Conservation (phyloP, 1,140 invertebrate genomes). For the Drosophila punjabiensis region DNA sequence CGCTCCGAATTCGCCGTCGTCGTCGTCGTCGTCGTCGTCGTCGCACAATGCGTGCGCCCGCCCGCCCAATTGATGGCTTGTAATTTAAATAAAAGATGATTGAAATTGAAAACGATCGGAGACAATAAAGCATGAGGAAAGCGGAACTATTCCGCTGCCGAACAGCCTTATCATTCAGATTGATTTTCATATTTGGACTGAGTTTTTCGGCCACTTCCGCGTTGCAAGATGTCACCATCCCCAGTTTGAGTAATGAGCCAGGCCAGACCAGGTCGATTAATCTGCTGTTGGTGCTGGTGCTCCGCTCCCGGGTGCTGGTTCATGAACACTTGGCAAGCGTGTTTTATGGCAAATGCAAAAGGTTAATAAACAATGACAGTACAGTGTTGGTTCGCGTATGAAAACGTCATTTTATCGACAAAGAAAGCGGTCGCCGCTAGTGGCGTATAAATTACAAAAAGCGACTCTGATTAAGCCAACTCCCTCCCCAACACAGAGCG, state of each 20-base stretch:
- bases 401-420: constrained; percentile 77
- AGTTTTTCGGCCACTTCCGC: constrained; percentile 65
- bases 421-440: constrained; percentile 70
- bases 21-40: constrained; percentile 25
- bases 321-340: constrained; percentile 63
- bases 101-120: constrained; percentile 55
- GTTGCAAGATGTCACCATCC: constrained; percentile 55
- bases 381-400: constrained; percentile 47
- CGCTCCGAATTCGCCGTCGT: constrained; percentile 45
- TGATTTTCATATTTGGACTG: constrained; percentile 46
- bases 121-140: constrained; percentile 50
- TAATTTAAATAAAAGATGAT: constrained; percentile 60
- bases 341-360: constrained; percentile 76
- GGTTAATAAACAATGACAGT: constrained; percentile 78
- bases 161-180: constrained; percentile 31
- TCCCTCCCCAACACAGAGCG: constrained; percentile 10
- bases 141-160: constrained; percentile 39
- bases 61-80: constrained; percentile 38
- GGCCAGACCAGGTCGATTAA: constrained; percentile 67
- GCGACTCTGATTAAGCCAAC: constrained; percentile 66
- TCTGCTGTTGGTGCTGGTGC: constrained; percentile 51
- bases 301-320: constrained; percentile 28
- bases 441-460: constrained; percentile 73
- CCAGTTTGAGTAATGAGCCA: constrained; percentile 59
- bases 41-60: constrained; percentile 25